phyloP scores from a whole-genome alignment of 2,113 vertebrate species.

The Charina bottae region DNA sequence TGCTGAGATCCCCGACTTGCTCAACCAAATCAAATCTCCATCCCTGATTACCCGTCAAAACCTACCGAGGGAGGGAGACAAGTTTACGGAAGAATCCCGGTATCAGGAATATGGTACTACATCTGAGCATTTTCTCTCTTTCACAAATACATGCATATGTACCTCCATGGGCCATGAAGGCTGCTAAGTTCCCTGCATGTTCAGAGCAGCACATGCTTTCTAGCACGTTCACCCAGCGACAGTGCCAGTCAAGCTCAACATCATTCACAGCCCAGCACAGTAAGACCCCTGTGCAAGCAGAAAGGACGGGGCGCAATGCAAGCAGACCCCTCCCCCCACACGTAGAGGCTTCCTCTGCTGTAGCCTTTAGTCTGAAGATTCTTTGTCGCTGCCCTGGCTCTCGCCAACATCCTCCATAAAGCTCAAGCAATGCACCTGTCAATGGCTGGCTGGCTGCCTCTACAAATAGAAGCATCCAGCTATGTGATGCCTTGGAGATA shows the following conservation, averaged over 20 bases:
- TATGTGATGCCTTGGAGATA: not conserved
- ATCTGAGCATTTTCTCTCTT: not conserved
- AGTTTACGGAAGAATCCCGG: not conserved
- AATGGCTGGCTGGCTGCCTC: not conserved
- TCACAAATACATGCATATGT: not conserved
- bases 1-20: not conserved
- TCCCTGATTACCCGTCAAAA: not conserved
- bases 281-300: not conserved
- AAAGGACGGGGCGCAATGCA: not conserved
- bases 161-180: not conserved
- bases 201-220: not conserved
- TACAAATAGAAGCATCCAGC: not conserved
- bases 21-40: not conserved
- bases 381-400: not conserved
- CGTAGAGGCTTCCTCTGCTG: not conserved
- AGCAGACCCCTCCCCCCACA: not conserved
- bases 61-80: not conserved
- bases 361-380: not conserved
- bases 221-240: not conserved
- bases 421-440: conserved; percentile 4
- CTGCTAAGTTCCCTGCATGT: not conserved
- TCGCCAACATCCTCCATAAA: not conserved
- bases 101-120: not conserved
- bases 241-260: conserved; percentile 22
- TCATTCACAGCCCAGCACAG: conserved; percentile 1